Base-by-base conservation (phyloP, 1,140 invertebrate species). In the Drosophila fuyamai region DNA sequence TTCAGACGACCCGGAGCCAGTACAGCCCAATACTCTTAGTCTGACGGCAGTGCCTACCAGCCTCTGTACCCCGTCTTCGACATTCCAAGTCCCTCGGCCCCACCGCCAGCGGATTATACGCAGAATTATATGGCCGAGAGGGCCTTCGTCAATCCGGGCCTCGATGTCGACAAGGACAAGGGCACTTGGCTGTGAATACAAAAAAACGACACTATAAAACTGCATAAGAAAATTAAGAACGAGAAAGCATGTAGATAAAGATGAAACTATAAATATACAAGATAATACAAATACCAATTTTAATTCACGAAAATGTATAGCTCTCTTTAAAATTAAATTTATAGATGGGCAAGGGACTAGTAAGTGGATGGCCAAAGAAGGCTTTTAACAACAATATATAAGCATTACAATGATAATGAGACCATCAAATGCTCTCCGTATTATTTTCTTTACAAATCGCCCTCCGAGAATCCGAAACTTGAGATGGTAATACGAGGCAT, bases 41-140 rank as follows among this genome's bases (percentile, higher is more conserved):
- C 44, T 90, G 56, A 91, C 57, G 84, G 68, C 16, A 68, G 53
- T 23, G 66, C 38, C 7, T 91, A 90, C 54, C 51, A 68, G 13
- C 90, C 90, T 6, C 61, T 80, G 1, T 91, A 91, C 71, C 90
- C 90, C 2, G 83, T 91, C 8, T 91, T 91, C 41, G 56, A 91
- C 73, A 81, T 91, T 51, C 81, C 84, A 5, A 91, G 73, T 32
- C 88, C 89, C 5, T 76, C 77, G 27, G 72, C 71, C 12, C 72
- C 72, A 4, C 59, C 71, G 0, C 70, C 78, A 0, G 16, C 43
- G 40, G 81, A 76, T 29, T 46, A 41, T 5, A 50, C 41, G 1
- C 62, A 60, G 27, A 66, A 67, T 29, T 72, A 67, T 27, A 73
- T 75, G 58, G 55, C 62, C 8, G 73, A 76, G 41, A 50, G 48